These are phyloP conservation scores for Chrysocyon brachyurus DNA, from an alignment of 2,797 vertebrate genomes.

Conservation along the genomic window DNA sequence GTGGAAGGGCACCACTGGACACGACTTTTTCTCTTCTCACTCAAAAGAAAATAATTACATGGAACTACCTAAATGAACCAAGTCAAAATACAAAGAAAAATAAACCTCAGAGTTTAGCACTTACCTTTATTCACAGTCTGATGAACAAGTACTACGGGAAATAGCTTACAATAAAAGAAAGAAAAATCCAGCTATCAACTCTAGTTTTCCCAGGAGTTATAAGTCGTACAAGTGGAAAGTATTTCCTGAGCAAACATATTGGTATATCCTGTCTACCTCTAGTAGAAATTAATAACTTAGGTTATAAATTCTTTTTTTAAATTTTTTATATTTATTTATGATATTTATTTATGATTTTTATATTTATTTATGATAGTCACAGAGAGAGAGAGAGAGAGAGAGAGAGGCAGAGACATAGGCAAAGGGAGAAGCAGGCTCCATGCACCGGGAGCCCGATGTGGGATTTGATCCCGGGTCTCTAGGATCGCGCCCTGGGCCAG, in stretches of 20 bases:
- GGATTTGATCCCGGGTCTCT: too few species aligned
- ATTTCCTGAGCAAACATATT: background rate
- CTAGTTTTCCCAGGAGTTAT: background rate
- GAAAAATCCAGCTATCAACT: background rate
- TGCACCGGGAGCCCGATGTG: too few species aligned
- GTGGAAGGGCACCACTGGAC: background rate
- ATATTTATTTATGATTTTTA: too few species aligned
- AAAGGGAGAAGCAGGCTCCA: too few species aligned
- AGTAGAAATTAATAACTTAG: background rate
- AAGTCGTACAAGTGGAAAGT: background rate
- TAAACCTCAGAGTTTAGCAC: background rate
- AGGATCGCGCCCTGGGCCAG: too few species aligned
- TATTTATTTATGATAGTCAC: too few species aligned
- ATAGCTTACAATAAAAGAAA: background rate
- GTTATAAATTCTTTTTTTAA: background rate
- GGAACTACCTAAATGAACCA: constrained; percentile 1
- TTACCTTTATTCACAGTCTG: background rate
- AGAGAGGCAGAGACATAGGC: too few species aligned
- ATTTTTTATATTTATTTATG: too few species aligned
- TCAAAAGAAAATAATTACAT: constrained; percentile 16
- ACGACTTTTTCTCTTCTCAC: background rate
- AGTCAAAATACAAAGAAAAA: constrained; percentile 60
- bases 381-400: too few species aligned
- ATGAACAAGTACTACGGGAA: background rate
- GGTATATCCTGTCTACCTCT: background rate